Conservation (phyloP, 2,888 invertebrate species). For the Apoda limacodes region DNA sequence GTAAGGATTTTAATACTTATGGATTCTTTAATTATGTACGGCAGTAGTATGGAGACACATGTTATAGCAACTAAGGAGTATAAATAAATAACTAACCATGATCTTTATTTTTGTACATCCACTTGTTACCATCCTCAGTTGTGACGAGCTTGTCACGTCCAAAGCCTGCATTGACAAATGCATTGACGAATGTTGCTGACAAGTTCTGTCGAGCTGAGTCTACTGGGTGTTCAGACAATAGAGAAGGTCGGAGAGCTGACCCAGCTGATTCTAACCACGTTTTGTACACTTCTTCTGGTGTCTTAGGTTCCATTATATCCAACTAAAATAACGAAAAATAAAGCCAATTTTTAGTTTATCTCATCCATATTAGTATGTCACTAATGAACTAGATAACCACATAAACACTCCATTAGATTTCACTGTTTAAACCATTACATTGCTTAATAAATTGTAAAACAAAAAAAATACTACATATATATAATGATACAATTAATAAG, state of each 20-base stretch:
- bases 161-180: conserved; percentile 98
- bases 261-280: conserved; percentile 92
- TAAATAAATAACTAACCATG: conserved; percentile 78
- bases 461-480: too few species aligned
- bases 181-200: conserved; percentile 98
- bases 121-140: conserved; percentile 84
- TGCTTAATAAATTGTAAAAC: too few species aligned
- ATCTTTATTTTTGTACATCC: conserved; percentile 98
- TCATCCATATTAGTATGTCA: too few species aligned
- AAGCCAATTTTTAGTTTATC: too few species aligned
- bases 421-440: too few species aligned
- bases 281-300: conserved; percentile 99
- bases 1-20: too few species aligned
- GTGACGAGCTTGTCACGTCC: conserved; percentile 95
- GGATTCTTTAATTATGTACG: too few species aligned
- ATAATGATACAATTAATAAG: too few species aligned
- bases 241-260: conserved; percentile 74
- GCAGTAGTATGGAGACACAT: too few species aligned
- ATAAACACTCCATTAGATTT: too few species aligned
- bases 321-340: conserved; percentile 62
- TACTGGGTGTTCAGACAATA: conserved; percentile 79
- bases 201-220: conserved; percentile 98
- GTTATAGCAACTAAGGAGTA: too few species aligned
- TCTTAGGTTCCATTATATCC: conserved; percentile 99
- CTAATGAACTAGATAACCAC: too few species aligned